Evolutionary conservation across 2,888 invertebrate genomes (phyloP), one percentile per base, ranked within the genome.

Genomic region (Phaedon cochleariae): DNA sequence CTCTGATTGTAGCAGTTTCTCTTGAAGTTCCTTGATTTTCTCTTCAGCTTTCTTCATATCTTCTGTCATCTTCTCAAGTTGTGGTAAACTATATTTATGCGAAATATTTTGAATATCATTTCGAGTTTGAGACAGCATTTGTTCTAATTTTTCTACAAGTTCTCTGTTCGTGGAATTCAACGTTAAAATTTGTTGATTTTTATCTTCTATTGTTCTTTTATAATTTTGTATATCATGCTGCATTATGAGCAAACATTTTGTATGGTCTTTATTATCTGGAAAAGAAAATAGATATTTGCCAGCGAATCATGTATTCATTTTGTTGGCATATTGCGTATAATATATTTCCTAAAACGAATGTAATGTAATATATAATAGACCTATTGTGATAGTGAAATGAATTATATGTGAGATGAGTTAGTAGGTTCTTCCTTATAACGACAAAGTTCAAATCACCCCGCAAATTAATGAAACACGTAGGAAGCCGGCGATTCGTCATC

Each of bases 21-120:
- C 65, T 61, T 73, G 71, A 17, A 79, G 62, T 29, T 70, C 69
- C 49, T 68, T 70, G n/a, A 76, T 77, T 59, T 67, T 74, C 10
- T 68, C 63, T 59, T 78, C 73, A 0, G 79, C 73, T 37, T 72
- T 72, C 64, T 73, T 73, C 41, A 80, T 67, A 65, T 79, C 79
- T 57, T 77, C 73, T 57, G 73, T 75, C 79, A 80, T 80, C 52
- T 72, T 71, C 66, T 78, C 77, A 29, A 80, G 67, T 66, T 79
- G 76, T 12, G 80, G 80, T 63, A 80, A 64, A 64, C 74, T 79
- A 64, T 80, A 80, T 70, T 78, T 78, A 21, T 72, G 65, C 5
- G 79, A 79, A 20, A 80, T 67, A 63, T 75, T 78, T 65, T 77
- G 76, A 18, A 80, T 77, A 34, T 80, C 79, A 37, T 70, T 75